Evolutionary conservation across 2,797 vertebrate genomes (phyloP).

Genomic region (Characodon lateralis): DNA sequence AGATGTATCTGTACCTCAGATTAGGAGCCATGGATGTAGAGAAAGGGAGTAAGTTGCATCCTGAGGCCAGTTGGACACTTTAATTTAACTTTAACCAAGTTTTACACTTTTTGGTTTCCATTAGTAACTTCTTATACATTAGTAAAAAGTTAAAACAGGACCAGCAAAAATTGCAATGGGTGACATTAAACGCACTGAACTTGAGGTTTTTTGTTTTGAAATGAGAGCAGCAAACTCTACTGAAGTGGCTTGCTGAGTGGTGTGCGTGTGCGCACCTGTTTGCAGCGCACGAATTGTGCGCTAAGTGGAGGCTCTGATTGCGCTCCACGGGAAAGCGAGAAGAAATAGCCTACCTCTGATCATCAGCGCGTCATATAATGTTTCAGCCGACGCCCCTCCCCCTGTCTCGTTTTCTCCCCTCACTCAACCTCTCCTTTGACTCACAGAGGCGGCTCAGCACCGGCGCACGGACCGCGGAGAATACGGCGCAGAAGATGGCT

Average conservation of each 20-base stretch:
- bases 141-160: neutral
- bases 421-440: slow-evolving; percentile 87
- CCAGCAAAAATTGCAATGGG: neutral
- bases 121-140: neutral
- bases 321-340: slow-evolving; percentile 76
- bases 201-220: neutral
- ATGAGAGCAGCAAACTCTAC: slow-evolving; percentile 5
- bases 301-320: slow-evolving; percentile 71
- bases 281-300: slow-evolving; percentile 52
- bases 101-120: neutral
- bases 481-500: slow-evolving; percentile 91
- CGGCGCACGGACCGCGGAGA: slow-evolving; percentile 84
- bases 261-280: slow-evolving; percentile 68
- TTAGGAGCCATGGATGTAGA: neutral
- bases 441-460: slow-evolving; percentile 87
- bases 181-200: neutral
- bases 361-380: slow-evolving; percentile 85
- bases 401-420: slow-evolving; percentile 81
- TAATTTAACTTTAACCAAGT: neutral
- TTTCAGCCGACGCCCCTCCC: slow-evolving; percentile 90
- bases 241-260: slow-evolving; percentile 4
- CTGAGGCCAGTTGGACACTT: neutral
- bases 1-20: neutral
- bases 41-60: neutral
- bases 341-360: slow-evolving; percentile 81